These are phyloP conservation scores for Noturus placidus DNA, from an alignment of 2,113 vertebrate species.

Conservation along the genomic window DNA sequence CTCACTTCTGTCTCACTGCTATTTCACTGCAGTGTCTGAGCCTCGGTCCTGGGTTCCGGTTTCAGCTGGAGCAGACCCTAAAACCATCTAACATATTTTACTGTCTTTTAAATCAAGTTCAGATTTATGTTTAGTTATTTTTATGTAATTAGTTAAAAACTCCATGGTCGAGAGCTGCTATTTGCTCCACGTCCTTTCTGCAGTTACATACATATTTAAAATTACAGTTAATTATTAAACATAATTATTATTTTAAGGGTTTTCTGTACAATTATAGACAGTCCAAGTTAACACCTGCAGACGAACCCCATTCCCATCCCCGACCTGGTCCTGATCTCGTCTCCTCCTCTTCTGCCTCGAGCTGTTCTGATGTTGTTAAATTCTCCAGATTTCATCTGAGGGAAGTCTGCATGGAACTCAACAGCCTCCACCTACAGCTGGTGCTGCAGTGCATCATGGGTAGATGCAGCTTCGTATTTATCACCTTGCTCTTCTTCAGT, in stretches of 20 bases:
- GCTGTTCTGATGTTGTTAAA: not conserved
- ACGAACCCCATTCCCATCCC: not conserved
- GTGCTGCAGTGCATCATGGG: slow-evolving; percentile 14
- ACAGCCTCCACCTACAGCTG: not conserved
- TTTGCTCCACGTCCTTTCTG: not conserved
- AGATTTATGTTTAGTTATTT: not conserved
- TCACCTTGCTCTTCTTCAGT: not conserved
- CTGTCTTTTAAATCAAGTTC: not conserved
- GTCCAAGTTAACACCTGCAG: not conserved
- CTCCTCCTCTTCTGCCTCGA: not conserved
- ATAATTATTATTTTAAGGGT: not conserved
- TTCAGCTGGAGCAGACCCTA: not conserved
- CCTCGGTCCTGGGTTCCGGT: not conserved
- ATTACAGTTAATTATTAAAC: not conserved
- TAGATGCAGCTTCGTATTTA: not conserved
- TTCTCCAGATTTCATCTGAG: not conserved
- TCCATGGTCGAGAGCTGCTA: not conserved
- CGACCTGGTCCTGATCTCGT: not conserved
- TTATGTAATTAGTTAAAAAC: not conserved
- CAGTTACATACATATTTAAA: not conserved
- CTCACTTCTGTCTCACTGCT: not conserved
- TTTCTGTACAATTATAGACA: not conserved
- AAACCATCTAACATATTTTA: not conserved
- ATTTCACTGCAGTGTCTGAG: not conserved
- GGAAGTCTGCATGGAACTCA: not conserved